Evolutionary conservation across 2,888 invertebrate genomes (phyloP), one percentile per base, ranked within the genome.

Genomic region (Scaptomyza reducta): DNA sequence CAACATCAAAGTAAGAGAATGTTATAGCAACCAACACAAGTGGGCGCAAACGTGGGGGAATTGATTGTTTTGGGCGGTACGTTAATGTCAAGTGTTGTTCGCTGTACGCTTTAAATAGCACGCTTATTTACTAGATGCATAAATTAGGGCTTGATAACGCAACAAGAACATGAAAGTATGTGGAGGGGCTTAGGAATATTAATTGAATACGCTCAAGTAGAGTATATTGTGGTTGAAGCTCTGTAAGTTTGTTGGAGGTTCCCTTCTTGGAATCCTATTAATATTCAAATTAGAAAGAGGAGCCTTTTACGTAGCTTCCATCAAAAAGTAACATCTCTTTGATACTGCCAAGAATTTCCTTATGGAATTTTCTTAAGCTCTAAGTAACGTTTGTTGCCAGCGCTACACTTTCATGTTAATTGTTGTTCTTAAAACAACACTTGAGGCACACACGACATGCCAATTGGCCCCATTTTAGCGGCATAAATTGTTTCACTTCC

Each of bases 401-500:
- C n/a, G n/a, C n/a, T n/a, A n/a, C n/a, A n/a, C n/a, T n/a, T n/a
- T n/a, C n/a, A n/a, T n/a, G n/a, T 18, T 45, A 40, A 49, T 62
- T 46, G 66, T 71, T 74, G 60, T 54, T 33, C 72, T 38, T 27
- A 44, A 38, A 40, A 54, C 18, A 53, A 16, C 62, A 57, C 71
- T 67, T 55, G 49, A 66, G 33, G 18, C 44, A 55, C 22, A 7
- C 40, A 31, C 25, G 40, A 46, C 29, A 45, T 51, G 63, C 40
- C 62, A 81, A 66, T 80, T 84, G 84, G 50, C 77, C 80, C 45
- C 67, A 54, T 87, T 81, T 69, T 40, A 53, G 42, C 22, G 64
- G 60, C 64, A 78, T 66, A 70, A 87, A 81, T 68, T 78, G 79
- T 84, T 85, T 73, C 87, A 76, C 71, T 83, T 83, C 87, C 87